A percentile compares a stretch with the other conserved stretches of the same genome.
phyloP scores from a whole-genome alignment of 2,797 vertebrate genomes.

The Triplophysa yarkandensis region DNA sequence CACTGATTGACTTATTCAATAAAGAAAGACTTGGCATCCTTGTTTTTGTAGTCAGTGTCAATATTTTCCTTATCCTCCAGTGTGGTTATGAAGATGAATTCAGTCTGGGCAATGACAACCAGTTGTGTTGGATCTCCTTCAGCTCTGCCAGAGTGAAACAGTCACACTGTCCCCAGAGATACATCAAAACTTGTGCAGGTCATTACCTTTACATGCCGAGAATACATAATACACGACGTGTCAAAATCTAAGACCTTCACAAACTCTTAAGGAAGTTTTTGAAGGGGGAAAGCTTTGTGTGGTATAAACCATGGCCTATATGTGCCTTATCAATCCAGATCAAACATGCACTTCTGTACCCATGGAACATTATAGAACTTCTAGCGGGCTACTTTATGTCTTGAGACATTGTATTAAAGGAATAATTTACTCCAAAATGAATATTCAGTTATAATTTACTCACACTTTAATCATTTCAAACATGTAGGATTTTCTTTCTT shows the following conservation, averaged over 20 bases:
- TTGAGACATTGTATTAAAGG: slow-evolving; percentile 5
- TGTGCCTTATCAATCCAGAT: slow-evolving; percentile 32
- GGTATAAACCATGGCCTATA: slow-evolving; percentile 24
- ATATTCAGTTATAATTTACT: background rate
- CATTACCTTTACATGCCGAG: slow-evolving; percentile 63
- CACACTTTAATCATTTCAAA: background rate
- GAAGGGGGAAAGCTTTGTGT: background rate
- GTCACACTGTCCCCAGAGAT: slow-evolving; percentile 37
- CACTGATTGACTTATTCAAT: background rate
- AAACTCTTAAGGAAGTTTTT: slow-evolving; percentile 44
- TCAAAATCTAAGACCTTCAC: slow-evolving; percentile 62
- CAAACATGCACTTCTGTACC: slow-evolving; percentile 30
- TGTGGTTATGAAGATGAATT: slow-evolving; percentile 36
- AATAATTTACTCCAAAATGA: background rate
- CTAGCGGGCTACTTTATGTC: background rate
- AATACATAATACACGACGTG: slow-evolving; percentile 59
- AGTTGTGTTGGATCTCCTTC: slow-evolving; percentile 40
- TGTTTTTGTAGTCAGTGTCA: slow-evolving; percentile 33
- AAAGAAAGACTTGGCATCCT: slow-evolving; percentile 31
- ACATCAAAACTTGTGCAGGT: slow-evolving; percentile 61
- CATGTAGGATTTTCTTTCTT: too few species aligned
- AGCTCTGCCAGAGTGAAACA: slow-evolving; percentile 36
- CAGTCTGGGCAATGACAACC: slow-evolving; percentile 42
- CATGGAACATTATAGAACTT: background rate
- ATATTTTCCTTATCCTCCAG: slow-evolving; percentile 23